Evolutionary conservation across 2,113 vertebrate genomes (phyloP).

Genomic region (Turdus rufiventris): DNA sequence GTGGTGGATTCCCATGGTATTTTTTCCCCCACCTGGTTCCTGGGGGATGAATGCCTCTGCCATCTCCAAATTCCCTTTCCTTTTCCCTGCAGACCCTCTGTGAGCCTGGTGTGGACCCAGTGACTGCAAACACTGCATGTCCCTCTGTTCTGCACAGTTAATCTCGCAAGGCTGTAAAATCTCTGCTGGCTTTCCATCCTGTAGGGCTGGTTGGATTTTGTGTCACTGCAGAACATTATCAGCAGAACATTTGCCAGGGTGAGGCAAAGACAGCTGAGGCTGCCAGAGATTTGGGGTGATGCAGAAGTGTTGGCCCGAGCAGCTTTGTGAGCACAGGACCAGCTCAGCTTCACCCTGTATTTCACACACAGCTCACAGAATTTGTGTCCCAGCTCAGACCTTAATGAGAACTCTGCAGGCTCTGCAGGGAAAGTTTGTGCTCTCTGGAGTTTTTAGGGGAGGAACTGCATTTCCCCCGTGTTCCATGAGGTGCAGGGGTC

Average conservation of each 20-base stretch:
- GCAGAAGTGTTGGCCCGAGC: not conserved
- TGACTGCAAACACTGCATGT: rapidly evolving
- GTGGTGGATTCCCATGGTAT: rapidly evolving
- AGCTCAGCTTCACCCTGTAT: not conserved
- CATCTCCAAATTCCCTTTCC: not conserved
- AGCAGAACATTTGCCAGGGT: not conserved
- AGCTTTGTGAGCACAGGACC: not conserved
- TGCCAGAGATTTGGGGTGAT: not conserved
- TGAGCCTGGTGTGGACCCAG: not conserved
- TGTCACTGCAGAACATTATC: rapidly evolving
- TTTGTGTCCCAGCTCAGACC: not conserved
- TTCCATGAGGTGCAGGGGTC: not conserved
- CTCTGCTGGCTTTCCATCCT: not conserved
- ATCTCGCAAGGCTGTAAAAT: not conserved
- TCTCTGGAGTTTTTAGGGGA: not conserved
- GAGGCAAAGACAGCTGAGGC: not conserved
- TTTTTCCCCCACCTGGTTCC: rapidly evolving
- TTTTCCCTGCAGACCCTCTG: not conserved
- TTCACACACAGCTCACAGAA: not conserved
- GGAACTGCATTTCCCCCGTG: not conserved
- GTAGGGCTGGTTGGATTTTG: not conserved
- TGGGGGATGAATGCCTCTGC: not conserved
- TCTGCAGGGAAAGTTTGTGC: not conserved
- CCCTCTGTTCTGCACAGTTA: not conserved
- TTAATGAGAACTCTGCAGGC: not conserved